Evolutionary conservation across 2,888 invertebrate species (phyloP), one percentile per base, ranked within the genome.

Genomic region (Zygothrica quintamaculata): DNA sequence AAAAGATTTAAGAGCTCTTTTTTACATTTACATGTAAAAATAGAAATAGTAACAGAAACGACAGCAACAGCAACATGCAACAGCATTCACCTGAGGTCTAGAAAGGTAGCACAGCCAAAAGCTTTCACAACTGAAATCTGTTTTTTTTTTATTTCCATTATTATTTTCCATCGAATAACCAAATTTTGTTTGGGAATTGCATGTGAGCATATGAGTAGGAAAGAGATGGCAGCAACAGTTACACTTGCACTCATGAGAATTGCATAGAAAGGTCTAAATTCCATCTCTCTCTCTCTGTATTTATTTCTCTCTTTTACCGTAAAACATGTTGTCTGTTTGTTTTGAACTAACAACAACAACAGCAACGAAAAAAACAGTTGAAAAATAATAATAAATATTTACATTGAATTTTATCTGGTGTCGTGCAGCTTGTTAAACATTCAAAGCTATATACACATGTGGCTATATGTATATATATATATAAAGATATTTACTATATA

Each of bases 331-430:
- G 26, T 57, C 42, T 62, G 62, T 67, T 81, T 66, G 34, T 40
- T 57, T 43, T 51, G 18, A 43, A 62, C 53, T 34, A 50, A 71
- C 53, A 73, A 69, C 56, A 55, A 65, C 65, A 47, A 76, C 56
- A 58, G 60, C 42, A 43, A 57, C 50, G 62, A 36, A 26, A 39
- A 56, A 58, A 53, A 50, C 42, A 65, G 29, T 9, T 29, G 44
- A 43, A 52, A 39, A 3, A 29, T 29, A 29, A 74, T 70, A 75
- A 70, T 75, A 75, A 75, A 70, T 75, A 75, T 73, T 75, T 73
- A 66, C 55, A 75, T 70, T 70, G 71, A 66, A 64, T 65, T 84
- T 78, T 84, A 78, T 78, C 78, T 66, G 61, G 40, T 59, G 75
- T 59, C 61, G 50, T 61, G 46, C 74, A 70, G 62, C 65, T 58